Conservation (phyloP, 2,113 vertebrate genomes). For the Saguinus midas region DNA sequence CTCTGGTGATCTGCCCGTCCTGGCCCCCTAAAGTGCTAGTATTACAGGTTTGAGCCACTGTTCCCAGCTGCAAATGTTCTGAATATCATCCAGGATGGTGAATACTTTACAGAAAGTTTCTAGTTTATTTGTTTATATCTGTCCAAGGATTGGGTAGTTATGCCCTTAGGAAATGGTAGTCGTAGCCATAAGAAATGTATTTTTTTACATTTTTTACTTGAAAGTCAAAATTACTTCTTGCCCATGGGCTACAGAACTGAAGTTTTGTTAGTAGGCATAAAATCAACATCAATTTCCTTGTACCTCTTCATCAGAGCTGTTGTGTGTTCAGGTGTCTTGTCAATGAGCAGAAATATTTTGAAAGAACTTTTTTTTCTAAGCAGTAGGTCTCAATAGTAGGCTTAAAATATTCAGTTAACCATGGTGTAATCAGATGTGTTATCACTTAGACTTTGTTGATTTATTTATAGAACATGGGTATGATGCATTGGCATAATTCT, state of each 20-base stretch:
- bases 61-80: neutral
- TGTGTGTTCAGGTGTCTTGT: neutral
- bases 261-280: neutral
- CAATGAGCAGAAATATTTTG: neutral
- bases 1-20: too few relatives aligned
- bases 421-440: neutral
- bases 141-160: neutral
- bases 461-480: neutral
- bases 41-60: too few relatives aligned
- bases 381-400: neutral
- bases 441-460: neutral
- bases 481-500: neutral
- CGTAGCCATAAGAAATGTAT: neutral
- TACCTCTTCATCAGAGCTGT: neutral
- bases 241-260: neutral
- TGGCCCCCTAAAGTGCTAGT: too few relatives aligned
- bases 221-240: neutral
- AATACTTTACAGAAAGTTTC: neutral
- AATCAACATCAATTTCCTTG: neutral
- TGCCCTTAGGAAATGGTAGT: too few relatives aligned
- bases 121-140: neutral
- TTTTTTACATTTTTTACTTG: neutral
- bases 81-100: neutral
- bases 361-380: neutral
- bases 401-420: neutral